Evolutionary conservation across 2,888 invertebrate genomes (phyloP).

Genomic region (Ophion obscuratus): DNA sequence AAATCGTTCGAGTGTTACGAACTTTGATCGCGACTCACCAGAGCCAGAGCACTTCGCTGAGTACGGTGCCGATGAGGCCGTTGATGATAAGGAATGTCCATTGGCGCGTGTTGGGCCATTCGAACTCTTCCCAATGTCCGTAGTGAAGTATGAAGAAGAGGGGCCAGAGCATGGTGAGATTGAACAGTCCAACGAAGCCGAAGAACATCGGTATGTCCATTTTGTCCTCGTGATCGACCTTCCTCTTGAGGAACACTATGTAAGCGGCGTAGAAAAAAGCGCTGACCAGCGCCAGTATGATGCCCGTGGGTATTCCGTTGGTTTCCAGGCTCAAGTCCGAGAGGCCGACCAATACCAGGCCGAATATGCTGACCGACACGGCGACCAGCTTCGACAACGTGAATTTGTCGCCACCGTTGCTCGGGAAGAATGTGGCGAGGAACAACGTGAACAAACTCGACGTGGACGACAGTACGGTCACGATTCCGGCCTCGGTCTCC

Average conservation of each 20-base stretch:
- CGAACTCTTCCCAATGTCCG: conserved; percentile 92
- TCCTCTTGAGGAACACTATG: conserved; percentile 93
- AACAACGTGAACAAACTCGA: conserved; percentile 95
- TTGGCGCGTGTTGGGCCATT: conserved; percentile 93
- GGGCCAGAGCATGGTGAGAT: conserved; percentile 94
- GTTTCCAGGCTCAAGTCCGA: conserved; percentile 89
- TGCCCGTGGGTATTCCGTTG: conserved; percentile 89
- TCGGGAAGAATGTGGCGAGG: conserved; percentile 94
- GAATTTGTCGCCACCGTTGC: conserved; percentile 92
- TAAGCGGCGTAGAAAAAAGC: conserved; percentile 96
- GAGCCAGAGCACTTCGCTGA: conserved; percentile 96
- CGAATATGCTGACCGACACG: conserved; percentile 91
- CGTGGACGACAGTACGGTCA: conserved; percentile 94
- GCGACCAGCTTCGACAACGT: conserved; percentile 94
- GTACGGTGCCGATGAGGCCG: conserved; percentile 95
- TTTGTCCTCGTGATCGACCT: conserved; percentile 96
- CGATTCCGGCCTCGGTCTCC: conserved; percentile 93
- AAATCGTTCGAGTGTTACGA: background rate
- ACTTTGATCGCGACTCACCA: conserved; percentile 87
- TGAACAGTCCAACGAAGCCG: conserved; percentile 97
- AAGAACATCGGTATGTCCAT: conserved; percentile 98
- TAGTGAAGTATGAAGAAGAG: conserved; percentile 94
- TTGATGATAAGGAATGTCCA: conserved; percentile 93
- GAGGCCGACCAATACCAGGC: conserved; percentile 92
- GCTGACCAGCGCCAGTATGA: conserved; percentile 92